These are phyloP conservation scores for Hydrolagus colliei DNA, from an alignment of 2,797 vertebrate species.

Conservation along the genomic window DNA sequence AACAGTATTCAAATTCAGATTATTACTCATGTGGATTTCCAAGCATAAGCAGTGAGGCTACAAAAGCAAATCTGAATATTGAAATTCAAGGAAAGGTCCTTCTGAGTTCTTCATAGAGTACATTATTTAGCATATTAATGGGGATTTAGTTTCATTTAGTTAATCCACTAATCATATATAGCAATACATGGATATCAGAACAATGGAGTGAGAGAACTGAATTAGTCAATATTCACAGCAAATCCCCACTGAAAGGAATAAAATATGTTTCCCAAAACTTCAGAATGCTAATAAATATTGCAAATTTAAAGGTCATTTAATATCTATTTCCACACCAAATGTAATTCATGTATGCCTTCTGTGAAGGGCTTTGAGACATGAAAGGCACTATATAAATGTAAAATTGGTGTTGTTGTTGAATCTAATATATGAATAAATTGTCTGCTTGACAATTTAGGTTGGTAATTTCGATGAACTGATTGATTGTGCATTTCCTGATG, in stretches of 20 bases:
- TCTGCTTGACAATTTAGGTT: not conserved
- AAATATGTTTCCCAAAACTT: constrained; percentile 7
- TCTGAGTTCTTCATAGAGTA: constrained; percentile 22
- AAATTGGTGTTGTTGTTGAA: no score
- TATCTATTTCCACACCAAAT: constrained; percentile 16
- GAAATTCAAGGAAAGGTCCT: constrained; percentile 17
- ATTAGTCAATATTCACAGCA: constrained; percentile 22
- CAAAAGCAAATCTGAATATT: constrained; percentile 17
- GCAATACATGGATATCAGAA: constrained; percentile 21
- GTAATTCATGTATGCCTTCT: not conserved
- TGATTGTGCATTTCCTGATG: not conserved
- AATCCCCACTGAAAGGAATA: constrained; percentile 2
- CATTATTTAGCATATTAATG: constrained; percentile 29
- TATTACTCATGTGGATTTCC: not conserved
- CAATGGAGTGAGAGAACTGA: constrained; percentile 16
- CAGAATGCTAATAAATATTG: constrained; percentile 17
- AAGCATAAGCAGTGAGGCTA: not conserved
- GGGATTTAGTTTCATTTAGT: constrained; percentile 29
- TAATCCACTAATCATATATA: constrained; percentile 18
- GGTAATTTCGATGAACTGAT: not conserved
- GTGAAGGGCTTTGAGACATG: no score
- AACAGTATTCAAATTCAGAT: not conserved
- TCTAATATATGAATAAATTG: not conserved
- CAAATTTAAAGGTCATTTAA: constrained; percentile 23
- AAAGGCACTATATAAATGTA: no score